These are phyloP conservation scores for Centropus bengalensis DNA, from an alignment of 2,113 vertebrate genomes.

Conservation along the genomic window DNA sequence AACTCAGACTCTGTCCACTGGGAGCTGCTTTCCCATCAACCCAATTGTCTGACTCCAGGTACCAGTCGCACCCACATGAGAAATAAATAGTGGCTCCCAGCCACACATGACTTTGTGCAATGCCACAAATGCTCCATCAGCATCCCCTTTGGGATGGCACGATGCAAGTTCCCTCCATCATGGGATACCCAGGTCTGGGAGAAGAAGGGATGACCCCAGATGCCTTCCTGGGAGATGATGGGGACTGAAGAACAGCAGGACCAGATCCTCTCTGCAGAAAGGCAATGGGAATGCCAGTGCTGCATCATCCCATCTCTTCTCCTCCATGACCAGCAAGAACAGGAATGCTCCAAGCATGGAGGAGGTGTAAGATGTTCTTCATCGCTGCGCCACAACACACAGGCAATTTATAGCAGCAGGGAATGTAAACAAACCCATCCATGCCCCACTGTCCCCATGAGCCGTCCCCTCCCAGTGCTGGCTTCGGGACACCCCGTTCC, in stretches of 20 bases:
- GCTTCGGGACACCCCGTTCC: constrained; percentile 39
- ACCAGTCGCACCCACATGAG: not conserved
- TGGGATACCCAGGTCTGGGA: not conserved
- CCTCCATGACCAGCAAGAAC: not conserved
- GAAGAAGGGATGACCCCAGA: not conserved
- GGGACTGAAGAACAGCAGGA: not conserved
- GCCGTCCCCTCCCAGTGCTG: accelerated
- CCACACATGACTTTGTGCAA: not conserved
- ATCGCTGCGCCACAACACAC: not conserved
- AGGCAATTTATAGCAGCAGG: constrained; percentile 62
- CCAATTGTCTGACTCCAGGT: not conserved
- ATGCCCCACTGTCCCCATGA: not conserved
- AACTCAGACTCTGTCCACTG: not conserved
- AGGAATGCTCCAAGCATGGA: not conserved
- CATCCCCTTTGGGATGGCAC: not conserved
- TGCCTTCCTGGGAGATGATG: not conserved
- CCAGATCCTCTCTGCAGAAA: not conserved
- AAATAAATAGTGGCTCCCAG: not conserved
- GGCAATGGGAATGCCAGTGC: accelerated
- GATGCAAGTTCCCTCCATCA: not conserved
- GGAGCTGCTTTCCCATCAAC: not conserved
- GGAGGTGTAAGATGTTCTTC: constrained; percentile 44
- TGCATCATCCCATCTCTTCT: not conserved
- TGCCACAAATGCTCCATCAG: not conserved
- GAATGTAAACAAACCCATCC: constrained; percentile 54